Evolutionary conservation across 1,140 invertebrate species (phyloP), one percentile per base, ranked within the genome.

Genomic region (Elymnias hypermnestra): DNA sequence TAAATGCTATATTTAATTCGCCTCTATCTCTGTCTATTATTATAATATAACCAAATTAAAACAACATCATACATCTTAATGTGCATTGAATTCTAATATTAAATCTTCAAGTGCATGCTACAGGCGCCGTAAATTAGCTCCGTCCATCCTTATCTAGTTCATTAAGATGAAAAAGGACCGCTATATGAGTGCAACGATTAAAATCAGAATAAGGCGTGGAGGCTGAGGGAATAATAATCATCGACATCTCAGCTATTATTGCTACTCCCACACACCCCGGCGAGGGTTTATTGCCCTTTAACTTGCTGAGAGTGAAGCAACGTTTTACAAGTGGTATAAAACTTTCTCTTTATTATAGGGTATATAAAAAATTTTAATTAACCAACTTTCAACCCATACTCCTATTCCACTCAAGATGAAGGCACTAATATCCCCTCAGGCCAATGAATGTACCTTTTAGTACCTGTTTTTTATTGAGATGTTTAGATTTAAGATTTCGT

Each of bases 241-340:
- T 64, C 57, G 49, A 51, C 65, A 61, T 69, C 59, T 67, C 58
- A 49, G 54, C 60, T 72, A 64, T 72, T 75, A 71, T 65, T 57
- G 53, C 62, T 54, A 62, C 71, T 57, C 70, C 72, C 77, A 78
- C 72, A 61, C 59, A 53, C 48, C 43, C 65, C 53, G 25, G 29
- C 43, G 66, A 68, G 62, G 61, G 72, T 75, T 73, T 75, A 73
- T 66, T 70, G 67, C 63, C 62, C 72, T 68, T 57, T 40, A 53
- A 47, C 47, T 66, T 54, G 37, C 45, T 53, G 46, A 45, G 58
- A 61, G 63, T 53, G 37, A 60, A 29, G 12, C 17, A 38, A 51
- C 22, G 50, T 35, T 53, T 45, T 40, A 38, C 31, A 50, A 25
- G 47, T 53, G 17, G 13, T 36, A 19, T 36, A 36, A n/a, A 36